These are phyloP conservation scores for Alethe diademata DNA, from an alignment of 2,113 vertebrate genomes.

Conservation along the genomic window DNA sequence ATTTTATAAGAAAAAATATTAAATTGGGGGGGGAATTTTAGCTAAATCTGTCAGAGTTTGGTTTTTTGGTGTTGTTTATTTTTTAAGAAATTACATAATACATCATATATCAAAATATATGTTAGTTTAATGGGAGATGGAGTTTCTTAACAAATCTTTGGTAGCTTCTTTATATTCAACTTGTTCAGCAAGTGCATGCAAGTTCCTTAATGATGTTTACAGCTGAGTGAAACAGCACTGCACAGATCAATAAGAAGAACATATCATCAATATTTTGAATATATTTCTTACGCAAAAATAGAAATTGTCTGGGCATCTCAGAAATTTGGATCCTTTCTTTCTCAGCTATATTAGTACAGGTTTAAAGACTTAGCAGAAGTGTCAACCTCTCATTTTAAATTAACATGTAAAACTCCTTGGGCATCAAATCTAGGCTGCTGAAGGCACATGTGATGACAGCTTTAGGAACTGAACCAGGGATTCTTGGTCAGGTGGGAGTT, in stretches of 20 bases:
- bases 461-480: neutral
- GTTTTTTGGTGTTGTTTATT: neutral
- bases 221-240: neutral
- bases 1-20: neutral
- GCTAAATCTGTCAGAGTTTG: fast-evolving
- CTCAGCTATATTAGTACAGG: neutral
- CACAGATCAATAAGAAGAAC: neutral
- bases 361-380: neutral
- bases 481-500: neutral
- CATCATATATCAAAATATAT: neutral
- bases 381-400: neutral
- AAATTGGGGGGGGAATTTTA: fast-evolving
- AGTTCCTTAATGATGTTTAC: neutral
- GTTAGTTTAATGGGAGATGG: neutral
- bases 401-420: neutral
- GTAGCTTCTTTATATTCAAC: neutral
- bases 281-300: neutral
- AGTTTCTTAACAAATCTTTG: neutral
- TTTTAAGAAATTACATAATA: neutral
- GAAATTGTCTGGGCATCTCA: neutral
- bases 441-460: fast-evolving
- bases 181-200: neutral
- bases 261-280: neutral
- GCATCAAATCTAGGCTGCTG: neutral
- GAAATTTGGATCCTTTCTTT: neutral